Percentiles rank a stretch among this genome's conserved stretches.
These are phyloP conservation scores for Saccopteryx leptura DNA, from an alignment of 2,113 vertebrate species.

Conservation along the genomic window DNA sequence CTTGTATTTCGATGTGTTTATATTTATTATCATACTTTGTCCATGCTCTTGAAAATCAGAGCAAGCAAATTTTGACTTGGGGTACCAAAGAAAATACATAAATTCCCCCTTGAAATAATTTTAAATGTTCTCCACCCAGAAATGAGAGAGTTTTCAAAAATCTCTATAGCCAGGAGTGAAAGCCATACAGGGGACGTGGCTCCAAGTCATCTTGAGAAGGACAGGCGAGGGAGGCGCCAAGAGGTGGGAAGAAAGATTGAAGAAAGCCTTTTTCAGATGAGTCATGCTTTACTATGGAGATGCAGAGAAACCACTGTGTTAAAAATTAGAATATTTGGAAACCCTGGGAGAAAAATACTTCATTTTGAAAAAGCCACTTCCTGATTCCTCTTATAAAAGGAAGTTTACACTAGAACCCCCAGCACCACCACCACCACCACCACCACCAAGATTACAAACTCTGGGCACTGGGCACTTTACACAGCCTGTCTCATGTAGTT, in stretches of 20 bases:
- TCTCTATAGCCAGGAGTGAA: not conserved
- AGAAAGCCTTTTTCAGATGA: not conserved
- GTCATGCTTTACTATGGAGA: not conserved
- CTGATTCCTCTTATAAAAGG: not conserved
- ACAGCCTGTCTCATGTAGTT: not conserved
- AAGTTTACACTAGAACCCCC: not conserved
- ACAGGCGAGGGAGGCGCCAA: not conserved
- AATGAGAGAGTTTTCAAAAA: constrained; percentile 25
- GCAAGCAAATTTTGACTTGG: not conserved
- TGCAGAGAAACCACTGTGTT: not conserved
- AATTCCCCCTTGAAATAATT: not conserved
- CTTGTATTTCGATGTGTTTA: not conserved
- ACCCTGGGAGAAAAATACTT: not conserved
- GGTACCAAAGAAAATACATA: not conserved
- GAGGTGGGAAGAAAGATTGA: not conserved
- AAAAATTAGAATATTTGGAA: not conserved
- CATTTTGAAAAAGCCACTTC: not conserved
- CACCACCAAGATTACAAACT: not conserved
- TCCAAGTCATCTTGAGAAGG: not conserved
- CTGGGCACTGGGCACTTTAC: not conserved
- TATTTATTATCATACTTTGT: not conserved
- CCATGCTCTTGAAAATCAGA: not conserved
- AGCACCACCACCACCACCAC: not conserved
- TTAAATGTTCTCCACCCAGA: not conserved
- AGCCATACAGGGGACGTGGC: not conserved